A percentile compares a stretch with the other conserved stretches of the same genome.
These are phyloP conservation scores for Torymus auratus DNA, from an alignment of 2,888 invertebrate genomes.

Conservation along the genomic window DNA sequence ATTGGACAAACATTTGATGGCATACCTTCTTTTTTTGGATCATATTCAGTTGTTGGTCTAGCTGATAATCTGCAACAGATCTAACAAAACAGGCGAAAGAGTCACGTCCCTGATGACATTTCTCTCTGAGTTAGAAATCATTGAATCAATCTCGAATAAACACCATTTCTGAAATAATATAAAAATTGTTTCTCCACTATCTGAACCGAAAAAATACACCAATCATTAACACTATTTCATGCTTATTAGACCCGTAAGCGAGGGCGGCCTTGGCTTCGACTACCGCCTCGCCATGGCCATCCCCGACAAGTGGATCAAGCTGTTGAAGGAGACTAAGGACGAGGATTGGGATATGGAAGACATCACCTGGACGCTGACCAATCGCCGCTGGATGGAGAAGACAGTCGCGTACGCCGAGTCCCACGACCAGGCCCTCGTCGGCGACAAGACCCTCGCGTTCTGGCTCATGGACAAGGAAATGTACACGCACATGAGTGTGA, in stretches of 20 bases:
- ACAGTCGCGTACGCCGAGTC: conserved; percentile 99
- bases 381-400: conserved; percentile 96
- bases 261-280: conserved; percentile 98
- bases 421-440: conserved; percentile 98
- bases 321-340: conserved; percentile 88
- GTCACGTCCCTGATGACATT: too few species aligned
- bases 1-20: too few species aligned
- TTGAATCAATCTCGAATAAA: too few species aligned
- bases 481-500: conserved; percentile 95
- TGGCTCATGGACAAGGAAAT: conserved; percentile 99
- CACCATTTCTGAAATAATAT: too few species aligned
- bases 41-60: too few species aligned
- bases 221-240: too few species aligned
- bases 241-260: conserved; percentile 85
- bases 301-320: conserved; percentile 98
- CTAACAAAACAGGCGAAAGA: too few species aligned
- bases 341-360: conserved; percentile 96
- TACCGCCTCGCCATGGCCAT: conserved; percentile 99
- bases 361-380: conserved; percentile 94
- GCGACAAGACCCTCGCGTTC: conserved; percentile 99
- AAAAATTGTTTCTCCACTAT: too few species aligned
- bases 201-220: too few species aligned
- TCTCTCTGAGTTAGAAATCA: too few species aligned
- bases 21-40: too few species aligned
- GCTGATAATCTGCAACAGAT: too few species aligned